Base-by-base conservation (phyloP, 2,113 vertebrate genomes). In the Nesoenas mayeri region DNA sequence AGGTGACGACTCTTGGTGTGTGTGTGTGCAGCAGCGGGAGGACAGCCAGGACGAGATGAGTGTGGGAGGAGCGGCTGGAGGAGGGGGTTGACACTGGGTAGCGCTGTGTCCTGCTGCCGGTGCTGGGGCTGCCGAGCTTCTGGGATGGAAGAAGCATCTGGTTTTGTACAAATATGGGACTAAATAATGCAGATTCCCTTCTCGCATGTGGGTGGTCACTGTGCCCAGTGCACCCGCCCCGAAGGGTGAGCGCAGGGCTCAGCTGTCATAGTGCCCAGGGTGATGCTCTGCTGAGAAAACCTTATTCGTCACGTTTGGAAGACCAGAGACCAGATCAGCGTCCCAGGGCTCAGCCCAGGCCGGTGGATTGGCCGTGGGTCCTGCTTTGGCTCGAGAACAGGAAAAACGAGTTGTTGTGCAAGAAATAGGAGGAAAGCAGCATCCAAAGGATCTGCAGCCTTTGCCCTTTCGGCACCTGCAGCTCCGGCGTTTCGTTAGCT, bases 201-300 rank as follows among this genome's bases (percentile, higher is more conserved):
- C 21, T 70, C 14, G 22, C 1, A 2, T 28, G 61, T 0, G 0
- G 34, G 48, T 2, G 4, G n/a, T 26, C 38, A n/a, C 36, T 9
- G 53, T 58, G 67, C 57, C 0, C 29, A 5, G 5, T 36, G 20
- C 48, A 12, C 48, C 48, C 14, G 42, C 13, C 10, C 6, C 1
- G 1, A 15, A 1, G 8, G n/a, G n/a, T 26, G 65, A 61, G 51
- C 0, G 0, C 2, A 1, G 20, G 50, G 53, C 57, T 54, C 3
- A 3, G 51, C 60, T 78, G 48, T 50, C 3, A 1, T 8, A 36
- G 75, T 44, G n/a, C 47, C 56, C 51, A 1, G 1, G 44, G 2
- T 26, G 53, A 31, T 57, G 64, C 22, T 71, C 18, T 19, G 15
- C 25, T n/a, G 28, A 32, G 70, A 29, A 70, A 15, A 11, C 18